Conservation (phyloP, 1,140 invertebrate species). For the Riptortus pedestris region DNA sequence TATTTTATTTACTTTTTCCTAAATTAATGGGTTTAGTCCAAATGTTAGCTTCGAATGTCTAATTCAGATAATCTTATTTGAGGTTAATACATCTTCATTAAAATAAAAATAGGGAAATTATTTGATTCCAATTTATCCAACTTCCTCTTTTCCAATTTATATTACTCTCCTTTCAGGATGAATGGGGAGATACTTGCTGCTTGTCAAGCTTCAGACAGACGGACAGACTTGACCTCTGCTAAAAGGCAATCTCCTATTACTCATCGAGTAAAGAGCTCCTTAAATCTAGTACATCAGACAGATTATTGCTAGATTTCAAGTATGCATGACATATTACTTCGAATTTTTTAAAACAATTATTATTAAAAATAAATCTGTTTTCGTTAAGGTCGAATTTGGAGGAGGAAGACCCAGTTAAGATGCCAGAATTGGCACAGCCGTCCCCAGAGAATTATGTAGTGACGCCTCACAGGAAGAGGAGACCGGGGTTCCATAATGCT, state of each 20-base stretch:
- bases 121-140: no score
- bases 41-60: no score
- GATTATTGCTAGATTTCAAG: background rate
- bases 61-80: no score
- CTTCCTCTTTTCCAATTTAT: no score
- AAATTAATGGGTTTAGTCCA: no score
- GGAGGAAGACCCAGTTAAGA: constrained; percentile 35
- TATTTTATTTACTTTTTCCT: no score
- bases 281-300: background rate
- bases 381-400: constrained; percentile 24
- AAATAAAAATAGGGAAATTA: no score
- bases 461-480: constrained; percentile 67
- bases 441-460: constrained; percentile 56
- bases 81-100: no score
- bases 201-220: background rate
- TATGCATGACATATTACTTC: background rate
- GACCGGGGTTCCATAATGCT: constrained; percentile 73
- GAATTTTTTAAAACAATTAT: background rate
- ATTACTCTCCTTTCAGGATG: background rate
- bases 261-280: background rate
- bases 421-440: constrained; percentile 39
- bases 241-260: background rate
- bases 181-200: background rate
- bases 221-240: background rate
- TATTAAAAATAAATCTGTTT: background rate